Percentiles rank a stretch among this genome's conserved stretches.
These are phyloP conservation scores for Bombus confusus DNA, from an alignment of 1,140 invertebrate species.

Conservation along the genomic window DNA sequence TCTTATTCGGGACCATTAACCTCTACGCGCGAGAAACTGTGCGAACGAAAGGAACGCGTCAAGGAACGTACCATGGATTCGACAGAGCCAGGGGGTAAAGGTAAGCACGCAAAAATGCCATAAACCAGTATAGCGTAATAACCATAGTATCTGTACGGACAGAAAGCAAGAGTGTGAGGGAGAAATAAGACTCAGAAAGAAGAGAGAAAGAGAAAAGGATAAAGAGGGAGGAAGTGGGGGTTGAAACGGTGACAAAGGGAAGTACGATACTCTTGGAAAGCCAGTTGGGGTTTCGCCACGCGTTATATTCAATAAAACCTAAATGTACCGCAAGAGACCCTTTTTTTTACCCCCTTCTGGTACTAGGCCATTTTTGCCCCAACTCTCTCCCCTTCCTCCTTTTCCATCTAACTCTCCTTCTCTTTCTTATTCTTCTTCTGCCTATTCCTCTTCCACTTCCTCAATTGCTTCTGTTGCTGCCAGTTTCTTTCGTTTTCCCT, in stretches of 20 bases:
- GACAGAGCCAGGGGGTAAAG: neutral
- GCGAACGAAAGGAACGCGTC: neutral
- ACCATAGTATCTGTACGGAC: conserved; percentile 53
- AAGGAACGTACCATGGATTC: neutral
- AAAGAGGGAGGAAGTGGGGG: neutral
- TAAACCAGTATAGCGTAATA: conserved; percentile 72
- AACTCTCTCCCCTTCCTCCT: neutral
- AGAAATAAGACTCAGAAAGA: conserved; percentile 9
- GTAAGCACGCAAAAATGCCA: conserved; percentile 66
- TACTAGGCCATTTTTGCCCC: conserved; percentile 55
- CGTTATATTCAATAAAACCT: conserved; percentile 77
- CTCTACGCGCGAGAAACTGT: neutral
- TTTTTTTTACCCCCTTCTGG: neutral
- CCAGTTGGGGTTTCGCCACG: conserved; percentile 53
- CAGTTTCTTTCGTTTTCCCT: neutral
- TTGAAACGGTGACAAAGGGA: conserved; percentile 52
- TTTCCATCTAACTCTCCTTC: neutral
- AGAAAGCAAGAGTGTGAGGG: neutral
- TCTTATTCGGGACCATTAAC: conserved; percentile 47
- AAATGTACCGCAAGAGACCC: conserved; percentile 76
- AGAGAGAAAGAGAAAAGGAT: neutral
- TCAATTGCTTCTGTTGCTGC: neutral
- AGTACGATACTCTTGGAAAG: conserved; percentile 64
- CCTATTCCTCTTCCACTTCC: neutral
- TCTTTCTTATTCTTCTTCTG: neutral